phyloP scores from a whole-genome alignment of 2,113 vertebrate species.

The Dinomys branickii region DNA sequence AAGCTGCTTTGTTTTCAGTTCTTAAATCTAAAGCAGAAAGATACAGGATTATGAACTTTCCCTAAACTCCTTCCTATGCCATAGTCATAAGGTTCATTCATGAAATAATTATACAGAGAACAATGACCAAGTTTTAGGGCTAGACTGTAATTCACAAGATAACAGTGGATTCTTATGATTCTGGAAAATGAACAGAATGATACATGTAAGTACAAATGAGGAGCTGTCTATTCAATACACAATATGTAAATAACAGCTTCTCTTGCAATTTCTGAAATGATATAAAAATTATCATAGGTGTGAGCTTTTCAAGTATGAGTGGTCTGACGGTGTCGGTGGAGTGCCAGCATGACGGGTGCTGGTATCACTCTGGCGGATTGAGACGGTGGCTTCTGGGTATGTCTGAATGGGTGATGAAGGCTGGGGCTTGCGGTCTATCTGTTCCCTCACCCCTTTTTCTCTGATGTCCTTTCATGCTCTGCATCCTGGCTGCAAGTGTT shows the following conservation, averaged over 20 bases:
- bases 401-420: background rate
- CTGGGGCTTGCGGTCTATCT: background rate
- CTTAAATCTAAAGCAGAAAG: background rate
- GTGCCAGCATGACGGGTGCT: background rate
- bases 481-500: background rate
- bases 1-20: background rate
- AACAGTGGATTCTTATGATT: background rate
- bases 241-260: background rate
- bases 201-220: background rate
- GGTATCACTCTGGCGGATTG: background rate
- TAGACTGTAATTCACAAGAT: background rate
- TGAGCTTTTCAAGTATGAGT: background rate
- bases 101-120: background rate
- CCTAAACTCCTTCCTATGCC: background rate
- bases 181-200: background rate
- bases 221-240: background rate
- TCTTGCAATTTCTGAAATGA: background rate
- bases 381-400: background rate
- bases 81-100: background rate
- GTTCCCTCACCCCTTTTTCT: background rate
- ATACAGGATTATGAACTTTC: background rate
- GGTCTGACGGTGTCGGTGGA: no score
- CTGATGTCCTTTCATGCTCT: background rate
- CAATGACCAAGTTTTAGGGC: background rate
- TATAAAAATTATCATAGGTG: background rate